Evolutionary conservation across 2,113 vertebrate species (phyloP), one percentile per base, ranked within the genome.

Genomic region (Phoenicopterus ruber): DNA sequence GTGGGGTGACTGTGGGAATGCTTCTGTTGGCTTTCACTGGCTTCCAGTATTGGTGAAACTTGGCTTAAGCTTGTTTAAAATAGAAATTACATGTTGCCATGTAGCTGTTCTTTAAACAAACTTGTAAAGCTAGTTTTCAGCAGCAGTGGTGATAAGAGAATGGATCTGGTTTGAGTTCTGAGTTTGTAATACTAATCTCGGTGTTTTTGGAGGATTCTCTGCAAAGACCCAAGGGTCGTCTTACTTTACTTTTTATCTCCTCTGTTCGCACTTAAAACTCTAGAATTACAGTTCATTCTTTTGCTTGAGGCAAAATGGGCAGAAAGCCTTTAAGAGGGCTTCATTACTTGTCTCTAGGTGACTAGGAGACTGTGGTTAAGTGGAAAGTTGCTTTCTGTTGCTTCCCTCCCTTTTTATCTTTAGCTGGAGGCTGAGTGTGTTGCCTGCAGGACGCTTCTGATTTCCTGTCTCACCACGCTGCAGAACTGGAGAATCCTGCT

Each of bases 91-190:
- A 79, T 0, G 1, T 84, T 87, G 61, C 70, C 13, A 18, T 22
- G 36, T 90, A 82, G 76, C 50, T 79, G 32, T 77, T 86, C 50
- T 76, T 79, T 50, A 78, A 79, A 77, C 34, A 77, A 70, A 89
- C 91, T 84, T 79, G 71, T 50, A 89, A 91, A 82, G 55, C 78
- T 87, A 21, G 52, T 94, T 93, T 96, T 86, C 70, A 85, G 91
- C 77, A 83, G 65, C 55, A 73, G 34, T 69, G 24, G 26, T 71
- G 72, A 84, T 93, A 74, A 67, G 63, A 81, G 50, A 59, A 79
- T 0, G 0, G 32, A 47, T 71, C 83, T 81, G 63, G 12, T 93
- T 86, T 82, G 81, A 81, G 62, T 79, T 80, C 44, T 58, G 44
- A 66, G 63, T 96, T 95, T 71, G 63, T 67, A n/a, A 76, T 69